phyloP scores from a whole-genome alignment of 2,888 invertebrate species.

The Rhorus exstirpatorius region DNA sequence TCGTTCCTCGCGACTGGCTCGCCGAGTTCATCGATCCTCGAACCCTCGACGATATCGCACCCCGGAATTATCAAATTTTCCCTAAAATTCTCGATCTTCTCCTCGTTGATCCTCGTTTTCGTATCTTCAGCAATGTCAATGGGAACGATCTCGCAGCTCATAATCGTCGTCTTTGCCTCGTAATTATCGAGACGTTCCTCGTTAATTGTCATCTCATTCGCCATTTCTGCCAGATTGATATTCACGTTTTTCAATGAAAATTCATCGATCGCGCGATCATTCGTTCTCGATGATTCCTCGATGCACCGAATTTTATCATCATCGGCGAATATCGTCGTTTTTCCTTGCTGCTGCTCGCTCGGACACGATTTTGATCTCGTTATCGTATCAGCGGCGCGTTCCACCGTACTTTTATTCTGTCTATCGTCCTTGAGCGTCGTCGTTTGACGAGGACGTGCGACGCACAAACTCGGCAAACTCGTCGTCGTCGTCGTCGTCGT shows the following conservation, averaged over 20 bases:
- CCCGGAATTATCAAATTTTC: slow-evolving; percentile 28
- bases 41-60: slow-evolving; percentile 9
- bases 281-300: slow-evolving; percentile 41
- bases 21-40: slow-evolving; percentile 39
- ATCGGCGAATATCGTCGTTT: slow-evolving; percentile 64
- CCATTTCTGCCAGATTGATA: slow-evolving; percentile 59
- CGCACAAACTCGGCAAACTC: slow-evolving; percentile 72
- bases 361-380: slow-evolving; percentile 74
- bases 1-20: slow-evolving; percentile 45
- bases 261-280: slow-evolving; percentile 50
- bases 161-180: slow-evolving; percentile 55
- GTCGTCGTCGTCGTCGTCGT: too few relatives aligned
- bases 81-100: slow-evolving; percentile 50
- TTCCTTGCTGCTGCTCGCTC: slow-evolving; percentile 73
- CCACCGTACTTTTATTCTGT: slow-evolving; percentile 73
- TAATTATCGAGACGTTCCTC: slow-evolving; percentile 71
- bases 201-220: slow-evolving; percentile 72
- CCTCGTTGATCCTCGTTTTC: slow-evolving; percentile 62
- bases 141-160: slow-evolving; percentile 47
- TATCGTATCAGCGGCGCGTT: slow-evolving; percentile 75
- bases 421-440: slow-evolving; percentile 72
- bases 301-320: too few relatives aligned
- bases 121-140: slow-evolving; percentile 19
- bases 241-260: too few relatives aligned
- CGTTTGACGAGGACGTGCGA: slow-evolving; percentile 75